A percentile compares a stretch with the other conserved stretches of the same genome.
phyloP scores from a whole-genome alignment of 2,888 invertebrate species.

The Pterostichus madidus region DNA sequence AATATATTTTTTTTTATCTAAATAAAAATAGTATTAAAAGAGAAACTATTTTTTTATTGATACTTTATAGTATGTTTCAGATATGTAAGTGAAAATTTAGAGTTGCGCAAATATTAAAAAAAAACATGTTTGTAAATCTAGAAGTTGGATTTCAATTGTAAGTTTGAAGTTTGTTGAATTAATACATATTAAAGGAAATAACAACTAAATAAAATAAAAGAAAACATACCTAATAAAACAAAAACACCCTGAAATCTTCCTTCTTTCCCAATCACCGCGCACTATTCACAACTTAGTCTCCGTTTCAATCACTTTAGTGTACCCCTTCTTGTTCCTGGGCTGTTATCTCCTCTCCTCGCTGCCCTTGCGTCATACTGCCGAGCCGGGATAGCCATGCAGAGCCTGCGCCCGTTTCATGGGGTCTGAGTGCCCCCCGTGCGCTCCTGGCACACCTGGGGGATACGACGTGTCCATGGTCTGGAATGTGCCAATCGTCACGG shows the following conservation, averaged over 20 bases:
- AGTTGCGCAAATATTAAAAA: too few species aligned
- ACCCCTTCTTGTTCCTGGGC: slow-evolving; percentile 17
- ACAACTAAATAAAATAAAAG: neutral
- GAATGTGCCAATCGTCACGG: slow-evolving; percentile 76
- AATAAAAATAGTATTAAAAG: too few species aligned
- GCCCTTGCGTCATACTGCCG: slow-evolving; percentile 60
- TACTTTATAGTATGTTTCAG: too few species aligned
- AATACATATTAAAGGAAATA: neutral
- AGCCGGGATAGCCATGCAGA: slow-evolving; percentile 56
- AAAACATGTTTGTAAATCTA: too few species aligned
- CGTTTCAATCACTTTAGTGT: slow-evolving; percentile 41
- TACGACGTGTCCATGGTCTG: slow-evolving; percentile 72
- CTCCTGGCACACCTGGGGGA: slow-evolving; percentile 7
- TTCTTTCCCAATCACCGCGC: neutral
- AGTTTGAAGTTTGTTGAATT: too few species aligned
- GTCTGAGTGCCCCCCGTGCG: slow-evolving; percentile 24
- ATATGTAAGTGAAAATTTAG: too few species aligned
- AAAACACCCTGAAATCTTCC: neutral
- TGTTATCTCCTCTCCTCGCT: slow-evolving; percentile 24
- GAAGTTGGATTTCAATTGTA: too few species aligned
- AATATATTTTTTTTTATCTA: too few species aligned
- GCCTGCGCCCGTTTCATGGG: slow-evolving; percentile 51
- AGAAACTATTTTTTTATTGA: too few species aligned
- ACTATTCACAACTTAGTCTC: slow-evolving; percentile 56
- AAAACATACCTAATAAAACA: neutral